Evolutionary conservation across 2,888 invertebrate species (phyloP).

Genomic region (Tetragonula carbonaria): DNA sequence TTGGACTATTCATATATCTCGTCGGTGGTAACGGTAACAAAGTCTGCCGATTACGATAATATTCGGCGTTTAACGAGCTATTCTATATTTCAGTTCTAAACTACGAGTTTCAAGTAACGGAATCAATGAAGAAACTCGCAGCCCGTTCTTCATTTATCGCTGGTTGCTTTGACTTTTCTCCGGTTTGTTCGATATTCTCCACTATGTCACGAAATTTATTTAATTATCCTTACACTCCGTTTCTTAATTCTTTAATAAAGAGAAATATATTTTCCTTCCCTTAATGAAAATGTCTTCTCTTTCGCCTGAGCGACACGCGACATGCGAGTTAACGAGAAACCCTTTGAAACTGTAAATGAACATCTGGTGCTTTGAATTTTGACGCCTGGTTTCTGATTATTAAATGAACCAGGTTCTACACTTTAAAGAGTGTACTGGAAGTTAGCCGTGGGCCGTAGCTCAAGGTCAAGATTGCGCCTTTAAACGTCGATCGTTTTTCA

Average conservation of each 20-base stretch:
- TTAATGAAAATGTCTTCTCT: neutral
- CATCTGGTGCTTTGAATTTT: constrained; percentile 12
- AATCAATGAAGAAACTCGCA: neutral
- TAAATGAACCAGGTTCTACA: neutral
- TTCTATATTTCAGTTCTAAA: neutral
- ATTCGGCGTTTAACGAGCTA: neutral
- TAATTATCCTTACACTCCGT: neutral
- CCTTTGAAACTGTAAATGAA: constrained; percentile 9
- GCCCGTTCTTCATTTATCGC: neutral
- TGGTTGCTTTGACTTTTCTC: neutral
- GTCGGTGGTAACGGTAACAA: neutral
- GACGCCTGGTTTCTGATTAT: neutral
- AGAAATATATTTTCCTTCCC: neutral
- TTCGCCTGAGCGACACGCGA: too few species aligned
- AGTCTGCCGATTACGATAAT: neutral
- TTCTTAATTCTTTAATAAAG: neutral
- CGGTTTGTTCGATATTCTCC: too few species aligned
- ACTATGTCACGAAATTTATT: neutral
- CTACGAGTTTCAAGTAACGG: neutral
- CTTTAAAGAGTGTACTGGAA: neutral
- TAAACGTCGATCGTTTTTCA: neutral
- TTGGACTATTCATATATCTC: too few species aligned
- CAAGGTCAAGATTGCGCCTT: constrained; percentile 3
- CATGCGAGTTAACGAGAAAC: neutral
- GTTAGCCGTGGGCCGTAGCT: neutral